A percentile compares a stretch with the other conserved stretches of the same genome.
These are phyloP conservation scores for Crossaster papposus DNA, from an alignment of 53 echinoderm and acorn worm species.

Conservation along the genomic window DNA sequence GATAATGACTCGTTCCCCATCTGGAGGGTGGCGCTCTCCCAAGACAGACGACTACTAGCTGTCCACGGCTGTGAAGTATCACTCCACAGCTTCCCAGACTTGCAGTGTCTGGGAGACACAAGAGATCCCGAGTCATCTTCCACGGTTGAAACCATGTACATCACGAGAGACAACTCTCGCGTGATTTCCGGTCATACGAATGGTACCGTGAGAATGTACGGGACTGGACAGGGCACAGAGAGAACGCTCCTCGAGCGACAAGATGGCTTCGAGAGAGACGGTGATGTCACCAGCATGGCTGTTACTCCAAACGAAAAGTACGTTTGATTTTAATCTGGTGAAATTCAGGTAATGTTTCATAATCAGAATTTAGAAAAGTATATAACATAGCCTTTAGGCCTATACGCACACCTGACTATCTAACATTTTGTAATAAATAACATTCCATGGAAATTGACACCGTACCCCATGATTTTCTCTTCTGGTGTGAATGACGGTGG, in stretches of 20 bases:
- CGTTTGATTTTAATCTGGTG: neutral
- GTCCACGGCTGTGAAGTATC: constrained; percentile 25
- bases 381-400: too few relatives aligned
- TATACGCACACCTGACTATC: too few relatives aligned
- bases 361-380: too few relatives aligned
- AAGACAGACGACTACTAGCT: constrained; percentile 45
- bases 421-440: too few relatives aligned
- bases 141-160: constrained; percentile 14
- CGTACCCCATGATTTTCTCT: neutral
- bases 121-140: constrained; percentile 33
- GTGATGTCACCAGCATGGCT: constrained; percentile 11
- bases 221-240: constrained; percentile 41
- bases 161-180: constrained; percentile 49
- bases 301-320: constrained; percentile 57
- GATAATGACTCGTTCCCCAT: neutral
- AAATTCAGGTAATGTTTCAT: neutral
- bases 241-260: constrained; percentile 18
- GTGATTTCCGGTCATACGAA: constrained; percentile 21
- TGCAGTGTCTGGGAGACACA: constrained; percentile 11
- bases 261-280: neutral
- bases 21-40: constrained; percentile 43
- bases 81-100: constrained; percentile 37
- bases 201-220: constrained; percentile 32
- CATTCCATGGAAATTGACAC: too few relatives aligned
- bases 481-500: too few relatives aligned